These are phyloP conservation scores for Apamea sordens DNA, from an alignment of 2,888 invertebrate genomes.

Conservation along the genomic window DNA sequence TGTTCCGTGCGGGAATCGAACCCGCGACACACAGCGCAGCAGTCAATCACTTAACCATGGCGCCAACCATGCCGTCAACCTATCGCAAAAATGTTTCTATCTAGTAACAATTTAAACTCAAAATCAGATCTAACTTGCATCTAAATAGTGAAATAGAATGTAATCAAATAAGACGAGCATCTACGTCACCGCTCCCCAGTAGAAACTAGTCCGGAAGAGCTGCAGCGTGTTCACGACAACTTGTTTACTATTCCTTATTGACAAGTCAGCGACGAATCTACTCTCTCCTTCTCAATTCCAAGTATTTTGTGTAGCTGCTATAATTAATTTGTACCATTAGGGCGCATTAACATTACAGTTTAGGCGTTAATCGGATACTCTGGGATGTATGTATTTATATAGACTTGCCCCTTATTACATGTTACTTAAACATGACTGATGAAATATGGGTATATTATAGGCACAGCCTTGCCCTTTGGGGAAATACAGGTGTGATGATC, in stretches of 20 bases:
- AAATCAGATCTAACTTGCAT: neutral
- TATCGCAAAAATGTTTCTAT: neutral
- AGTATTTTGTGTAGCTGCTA: slow-evolving; percentile 5
- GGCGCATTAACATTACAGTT: neutral
- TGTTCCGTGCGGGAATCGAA: too few species aligned
- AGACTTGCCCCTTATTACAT: neutral
- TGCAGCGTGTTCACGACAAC: slow-evolving; percentile 20
- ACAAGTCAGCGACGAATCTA: slow-evolving; percentile 12
- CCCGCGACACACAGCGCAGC: too few species aligned
- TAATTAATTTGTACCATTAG: slow-evolving; percentile 8
- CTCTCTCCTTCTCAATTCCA: neutral
- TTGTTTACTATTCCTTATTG: slow-evolving; percentile 14
- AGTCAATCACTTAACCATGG: too few species aligned
- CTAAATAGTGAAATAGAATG: neutral
- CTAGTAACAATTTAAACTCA: neutral
- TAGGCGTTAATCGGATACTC: neutral
- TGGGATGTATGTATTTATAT: neutral
- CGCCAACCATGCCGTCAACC: too few species aligned
- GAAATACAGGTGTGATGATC: neutral
- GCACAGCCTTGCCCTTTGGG: neutral
- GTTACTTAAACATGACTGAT: neutral
- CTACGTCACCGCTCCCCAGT: neutral
- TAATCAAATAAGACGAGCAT: slow-evolving; percentile 6
- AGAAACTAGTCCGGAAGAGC: slow-evolving; percentile 14
- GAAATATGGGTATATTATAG: neutral